Base-by-base conservation (phyloP, 1,140 invertebrate genomes). In the Zophobas morio region DNA sequence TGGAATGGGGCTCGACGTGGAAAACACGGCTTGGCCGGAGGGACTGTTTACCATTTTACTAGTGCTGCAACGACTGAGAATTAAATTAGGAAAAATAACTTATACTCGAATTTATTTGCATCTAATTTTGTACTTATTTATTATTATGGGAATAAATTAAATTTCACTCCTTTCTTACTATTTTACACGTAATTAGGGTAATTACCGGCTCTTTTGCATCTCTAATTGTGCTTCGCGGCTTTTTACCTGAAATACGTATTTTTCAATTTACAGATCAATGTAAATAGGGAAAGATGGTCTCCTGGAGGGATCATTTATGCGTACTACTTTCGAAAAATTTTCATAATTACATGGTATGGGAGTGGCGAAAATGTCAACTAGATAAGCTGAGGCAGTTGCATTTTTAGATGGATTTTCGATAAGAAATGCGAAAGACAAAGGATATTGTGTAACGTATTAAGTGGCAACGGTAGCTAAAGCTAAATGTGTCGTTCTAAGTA, bases 11-110 rank as follows among this genome's bases (percentile, higher is more conserved):
- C 37, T n/a, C n/a, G 39, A 66, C 60, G 60, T 66, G 60, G 60
- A 66, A 66, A 66, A 66, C 34, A 42, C 39, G 39, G 34, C 60
- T n/a, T 63, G 37, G 33, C 60, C 39, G 2, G n/a, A 66, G 60
- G 60, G 60, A 5, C 60, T 66, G 42, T 39, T 66, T 66, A 63
- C 57, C 57, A 63, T 63, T 63, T 63, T 63, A 42, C 60, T 66
- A 66, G 60, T 66, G 60, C 39, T 46, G 60, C 60, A 42, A 20
- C 39, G 39, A 66, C 37, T 66, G 37, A 8, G 60, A 66, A 66
- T 66, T 66, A 66, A 66, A 66, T 66, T 66, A 66, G 60, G 60
- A 66, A 66, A 66, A 66, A 66, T 66, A 66, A 66, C 60, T 66
- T 66, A 66, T 42, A 42, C 60, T 66, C 36, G 60, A 66, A 66